A percentile compares a stretch with the other conserved stretches of the same genome.
phyloP scores from a whole-genome alignment of 2,888 invertebrate species.

The Mechanitis mazaeus region DNA sequence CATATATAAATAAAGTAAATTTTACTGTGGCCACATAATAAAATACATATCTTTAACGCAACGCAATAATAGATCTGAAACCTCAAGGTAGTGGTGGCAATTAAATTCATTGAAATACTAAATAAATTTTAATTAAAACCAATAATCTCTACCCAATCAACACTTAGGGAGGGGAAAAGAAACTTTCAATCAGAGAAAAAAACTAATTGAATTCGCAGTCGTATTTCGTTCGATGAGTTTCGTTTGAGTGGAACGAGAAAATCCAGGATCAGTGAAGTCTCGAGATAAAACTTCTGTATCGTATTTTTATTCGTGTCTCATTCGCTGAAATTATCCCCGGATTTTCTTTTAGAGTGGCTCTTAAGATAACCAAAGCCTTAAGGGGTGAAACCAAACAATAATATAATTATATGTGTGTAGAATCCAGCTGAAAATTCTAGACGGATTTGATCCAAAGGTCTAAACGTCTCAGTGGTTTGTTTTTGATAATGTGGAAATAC shows the following conservation, averaged over 20 bases:
- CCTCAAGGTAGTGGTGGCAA: too few species aligned
- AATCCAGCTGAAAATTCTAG: conserved; percentile 13
- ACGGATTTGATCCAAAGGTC: background rate
- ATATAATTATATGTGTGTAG: conserved; percentile 45
- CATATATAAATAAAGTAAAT: too few species aligned
- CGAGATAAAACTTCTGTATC: conserved; percentile 21
- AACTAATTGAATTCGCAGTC: conserved; percentile 58
- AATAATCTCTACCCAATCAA: background rate
- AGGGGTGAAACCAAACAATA: conserved; percentile 41
- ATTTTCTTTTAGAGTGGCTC: conserved; percentile 30
- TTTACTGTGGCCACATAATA: too few species aligned
- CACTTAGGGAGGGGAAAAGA: conserved; percentile 23
- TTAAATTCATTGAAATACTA: too few species aligned
- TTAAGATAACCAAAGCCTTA: conserved; percentile 37
- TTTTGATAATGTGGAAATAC: too few species aligned
- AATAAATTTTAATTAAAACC: too few species aligned
- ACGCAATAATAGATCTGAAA: too few species aligned
- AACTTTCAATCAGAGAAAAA: conserved; percentile 53
- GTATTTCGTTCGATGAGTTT: conserved; percentile 44
- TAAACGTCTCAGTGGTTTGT: too few species aligned
- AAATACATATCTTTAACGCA: too few species aligned
- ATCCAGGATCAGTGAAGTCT: conserved; percentile 39
- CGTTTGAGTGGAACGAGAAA: conserved; percentile 42
- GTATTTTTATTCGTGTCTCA: conserved; percentile 17
- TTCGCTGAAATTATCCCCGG: conserved; percentile 20